Base-by-base conservation (phyloP, 2,797 vertebrate genomes). In the Chromis chromis region DNA sequence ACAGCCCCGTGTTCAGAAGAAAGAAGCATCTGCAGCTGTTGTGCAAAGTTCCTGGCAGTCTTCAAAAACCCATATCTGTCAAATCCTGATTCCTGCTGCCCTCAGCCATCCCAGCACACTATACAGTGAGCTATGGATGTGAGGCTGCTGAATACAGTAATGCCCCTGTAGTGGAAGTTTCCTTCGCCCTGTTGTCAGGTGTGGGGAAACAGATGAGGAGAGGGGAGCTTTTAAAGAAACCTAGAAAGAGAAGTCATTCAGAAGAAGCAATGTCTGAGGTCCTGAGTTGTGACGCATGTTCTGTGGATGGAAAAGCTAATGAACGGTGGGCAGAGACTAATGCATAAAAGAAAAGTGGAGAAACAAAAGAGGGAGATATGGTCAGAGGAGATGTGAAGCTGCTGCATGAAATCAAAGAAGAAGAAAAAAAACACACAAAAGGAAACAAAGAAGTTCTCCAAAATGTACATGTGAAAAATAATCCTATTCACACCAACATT, bases 181-280 rank as follows among this genome's bases (percentile, higher is more conserved):
- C 36, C 48, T 66, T 17, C 52, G 33, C 39, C 42, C 50, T 39
- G 12, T 54, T 60, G 48, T 52, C 42, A 31, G 44, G 27, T 10
- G 27, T 28, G 13, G 21, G 25, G 39, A 28, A 25, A 62, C 31
- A 25, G n/a, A 22, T 50, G 65, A 58, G 25, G 33, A 61, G 13
- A 21, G 33, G 14, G 19, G 62, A 57, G 39, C 14, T 8, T 76
- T 76, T 19, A 57, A 53, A 80, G 57, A 55, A 28, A 58, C 62
- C 73, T 28, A 68, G 50, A 60, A 71, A 79, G 62, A 77, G 65
- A 65, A 73, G 76, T 71, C 76, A 82, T 68, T 55, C 48, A 55
- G 66, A 67, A 74, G 77, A 71, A 44, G 65, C 52, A 56, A 53
- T 25, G 61, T 70, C 65, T 46, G 22, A 77, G 76, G 73, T 74